Conservation (phyloP, 2,113 vertebrate species). For the Pomatostomus ruficeps region DNA sequence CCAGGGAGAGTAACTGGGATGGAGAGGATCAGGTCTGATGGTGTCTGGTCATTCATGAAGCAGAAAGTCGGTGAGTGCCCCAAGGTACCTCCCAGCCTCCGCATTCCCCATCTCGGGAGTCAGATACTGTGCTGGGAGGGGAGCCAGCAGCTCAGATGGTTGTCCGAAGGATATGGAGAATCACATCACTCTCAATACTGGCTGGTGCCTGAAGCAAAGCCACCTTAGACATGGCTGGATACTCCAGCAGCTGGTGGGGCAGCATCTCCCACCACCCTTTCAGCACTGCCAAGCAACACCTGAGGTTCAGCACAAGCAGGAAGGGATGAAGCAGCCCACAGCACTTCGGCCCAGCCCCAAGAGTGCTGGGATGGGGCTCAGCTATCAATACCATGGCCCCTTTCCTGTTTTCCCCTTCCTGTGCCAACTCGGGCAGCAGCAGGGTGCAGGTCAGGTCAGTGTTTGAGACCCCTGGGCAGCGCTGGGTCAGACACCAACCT, state of each 20-base stretch:
- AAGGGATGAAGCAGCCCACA: background rate
- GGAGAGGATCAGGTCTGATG: background rate
- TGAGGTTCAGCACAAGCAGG: background rate
- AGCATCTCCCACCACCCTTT: background rate
- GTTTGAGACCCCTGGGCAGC: background rate
- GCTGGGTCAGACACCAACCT: background rate
- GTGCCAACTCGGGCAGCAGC: fast-evolving
- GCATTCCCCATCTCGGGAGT: fast-evolving
- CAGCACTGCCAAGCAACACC: background rate
- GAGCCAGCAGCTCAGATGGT: background rate
- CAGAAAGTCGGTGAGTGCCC: fast-evolving
- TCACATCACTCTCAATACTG: background rate
- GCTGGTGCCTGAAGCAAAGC: background rate
- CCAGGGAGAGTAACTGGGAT: background rate
- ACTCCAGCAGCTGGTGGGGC: background rate
- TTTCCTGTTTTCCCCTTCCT: background rate
- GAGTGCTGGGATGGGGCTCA: background rate
- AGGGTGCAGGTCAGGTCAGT: background rate
- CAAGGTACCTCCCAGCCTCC: fast-evolving
- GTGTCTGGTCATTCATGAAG: fast-evolving
- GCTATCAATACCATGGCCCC: too few species aligned
- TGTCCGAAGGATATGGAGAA: background rate
- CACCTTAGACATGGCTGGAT: background rate
- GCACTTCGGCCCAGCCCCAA: background rate
- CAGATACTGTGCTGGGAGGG: background rate